These are phyloP conservation scores for Caligus rogercresseyi DNA, from an alignment of 1,140 invertebrate species.

Conservation along the genomic window DNA sequence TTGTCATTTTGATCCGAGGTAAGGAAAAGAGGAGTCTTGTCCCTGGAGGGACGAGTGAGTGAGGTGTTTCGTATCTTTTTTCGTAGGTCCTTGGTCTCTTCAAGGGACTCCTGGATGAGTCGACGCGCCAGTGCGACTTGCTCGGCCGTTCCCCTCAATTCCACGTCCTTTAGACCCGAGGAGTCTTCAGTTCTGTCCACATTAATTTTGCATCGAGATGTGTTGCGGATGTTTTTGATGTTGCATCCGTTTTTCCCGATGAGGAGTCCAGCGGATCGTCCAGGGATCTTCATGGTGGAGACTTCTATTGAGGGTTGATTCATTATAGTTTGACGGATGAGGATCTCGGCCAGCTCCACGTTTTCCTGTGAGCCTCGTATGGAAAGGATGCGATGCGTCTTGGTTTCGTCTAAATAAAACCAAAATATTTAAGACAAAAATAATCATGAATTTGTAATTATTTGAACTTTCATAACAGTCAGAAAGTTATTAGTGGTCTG, in stretches of 20 bases:
- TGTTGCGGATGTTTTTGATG: background rate
- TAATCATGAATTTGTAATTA: background rate
- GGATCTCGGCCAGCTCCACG: constrained; percentile 10
- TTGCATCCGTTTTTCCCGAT: constrained; percentile 2
- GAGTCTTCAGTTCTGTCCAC: background rate
- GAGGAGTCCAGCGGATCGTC: background rate
- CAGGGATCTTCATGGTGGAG: background rate
- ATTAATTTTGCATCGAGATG: constrained; percentile 11
- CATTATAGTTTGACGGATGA: constrained; percentile 9
- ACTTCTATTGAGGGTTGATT: constrained; percentile 7
- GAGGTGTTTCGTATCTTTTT: background rate
- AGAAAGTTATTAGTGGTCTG: background rate
- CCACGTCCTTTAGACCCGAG: background rate
- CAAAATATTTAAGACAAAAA: background rate
- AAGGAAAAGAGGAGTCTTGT: background rate
- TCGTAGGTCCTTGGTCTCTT: background rate
- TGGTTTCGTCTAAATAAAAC: background rate
- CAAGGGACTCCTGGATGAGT: background rate
- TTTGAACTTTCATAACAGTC: background rate
- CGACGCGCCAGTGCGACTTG: background rate
- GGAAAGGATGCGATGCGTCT: background rate
- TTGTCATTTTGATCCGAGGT: background rate
- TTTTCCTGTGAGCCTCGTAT: constrained; percentile 6
- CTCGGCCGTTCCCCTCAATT: constrained; percentile 10
- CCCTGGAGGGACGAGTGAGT: background rate